Conservation (phyloP, 2,888 invertebrate species). For the Ormyrus rosae region DNA sequence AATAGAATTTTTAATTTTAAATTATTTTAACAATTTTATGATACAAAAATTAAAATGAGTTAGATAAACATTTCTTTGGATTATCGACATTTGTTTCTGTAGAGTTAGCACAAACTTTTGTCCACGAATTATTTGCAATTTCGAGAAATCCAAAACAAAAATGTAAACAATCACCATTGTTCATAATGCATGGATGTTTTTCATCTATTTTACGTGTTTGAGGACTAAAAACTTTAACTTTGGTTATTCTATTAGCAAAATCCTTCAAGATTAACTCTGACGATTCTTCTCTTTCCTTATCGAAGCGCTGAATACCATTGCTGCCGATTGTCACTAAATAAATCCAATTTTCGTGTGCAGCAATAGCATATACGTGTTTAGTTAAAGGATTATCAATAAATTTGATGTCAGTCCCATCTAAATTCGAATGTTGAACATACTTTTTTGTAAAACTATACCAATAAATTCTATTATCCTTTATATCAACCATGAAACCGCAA, state of each 20-base stretch:
- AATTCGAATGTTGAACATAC: constrained; percentile 26
- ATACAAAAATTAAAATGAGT: too few species aligned
- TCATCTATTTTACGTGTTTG: background rate
- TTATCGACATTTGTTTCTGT: background rate
- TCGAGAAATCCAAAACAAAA: constrained; percentile 29
- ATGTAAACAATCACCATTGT: constrained; percentile 28
- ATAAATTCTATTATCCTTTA: constrained; percentile 34
- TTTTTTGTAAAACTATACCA: constrained; percentile 39
- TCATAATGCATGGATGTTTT: constrained; percentile 15
- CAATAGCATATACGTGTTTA: constrained; percentile 18
- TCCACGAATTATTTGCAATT: constrained; percentile 22
- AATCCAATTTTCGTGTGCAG: constrained; percentile 38
- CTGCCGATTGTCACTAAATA: constrained; percentile 24
- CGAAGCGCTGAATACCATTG: constrained; percentile 45
- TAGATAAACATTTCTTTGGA: too few species aligned
- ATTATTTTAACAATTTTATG: too few species aligned
- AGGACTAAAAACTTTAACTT: constrained; percentile 32
- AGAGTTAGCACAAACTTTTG: constrained; percentile 8
- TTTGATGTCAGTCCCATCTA: constrained; percentile 20
- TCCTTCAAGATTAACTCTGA: constrained; percentile 40
- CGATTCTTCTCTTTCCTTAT: constrained; percentile 35
- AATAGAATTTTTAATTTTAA: too few species aligned
- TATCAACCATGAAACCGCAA: constrained; percentile 49
- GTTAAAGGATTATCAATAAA: constrained; percentile 19
- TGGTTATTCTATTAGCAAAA: constrained; percentile 44